Conservation (phyloP, 2,797 vertebrate genomes). For the Muscicapa comitata region DNA sequence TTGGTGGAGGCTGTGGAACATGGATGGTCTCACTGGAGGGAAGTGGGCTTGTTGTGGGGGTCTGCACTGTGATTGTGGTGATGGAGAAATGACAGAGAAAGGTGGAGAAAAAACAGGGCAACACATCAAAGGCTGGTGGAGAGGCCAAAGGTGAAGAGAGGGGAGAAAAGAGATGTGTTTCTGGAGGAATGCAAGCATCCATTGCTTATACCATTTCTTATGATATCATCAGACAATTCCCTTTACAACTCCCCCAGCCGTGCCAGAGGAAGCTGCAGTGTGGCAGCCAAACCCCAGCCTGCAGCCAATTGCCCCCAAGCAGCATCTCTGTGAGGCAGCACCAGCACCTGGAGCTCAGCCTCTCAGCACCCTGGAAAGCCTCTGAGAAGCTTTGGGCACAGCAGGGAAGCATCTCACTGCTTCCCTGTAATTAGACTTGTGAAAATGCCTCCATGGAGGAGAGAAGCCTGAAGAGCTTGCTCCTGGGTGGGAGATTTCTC, state of each 20-base stretch:
- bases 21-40: not conserved
- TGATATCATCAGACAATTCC: not conserved
- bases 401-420: not conserved
- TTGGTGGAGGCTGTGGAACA: not conserved
- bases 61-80: not conserved
- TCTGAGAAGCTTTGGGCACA: fast-evolving
- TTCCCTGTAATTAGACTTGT: conserved; percentile 27
- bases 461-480: not conserved
- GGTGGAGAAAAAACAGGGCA: not conserved
- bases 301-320: not conserved
- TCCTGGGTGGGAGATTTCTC: not conserved
- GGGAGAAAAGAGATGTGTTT: not conserved
- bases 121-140: not conserved
- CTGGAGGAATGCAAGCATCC: not conserved
- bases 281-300: not conserved
- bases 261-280: not conserved
- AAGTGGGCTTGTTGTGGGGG: not conserved
- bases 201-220: not conserved
- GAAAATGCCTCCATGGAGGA: not conserved
- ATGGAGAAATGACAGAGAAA: not conserved
- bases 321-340: not conserved
- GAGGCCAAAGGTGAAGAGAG: not conserved
- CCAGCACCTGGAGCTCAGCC: not conserved
- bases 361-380: fast-evolving
- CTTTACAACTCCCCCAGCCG: not conserved